Evolutionary conservation across 2,797 vertebrate species (phyloP).

Genomic region (Hypotaenidia okinawae): DNA sequence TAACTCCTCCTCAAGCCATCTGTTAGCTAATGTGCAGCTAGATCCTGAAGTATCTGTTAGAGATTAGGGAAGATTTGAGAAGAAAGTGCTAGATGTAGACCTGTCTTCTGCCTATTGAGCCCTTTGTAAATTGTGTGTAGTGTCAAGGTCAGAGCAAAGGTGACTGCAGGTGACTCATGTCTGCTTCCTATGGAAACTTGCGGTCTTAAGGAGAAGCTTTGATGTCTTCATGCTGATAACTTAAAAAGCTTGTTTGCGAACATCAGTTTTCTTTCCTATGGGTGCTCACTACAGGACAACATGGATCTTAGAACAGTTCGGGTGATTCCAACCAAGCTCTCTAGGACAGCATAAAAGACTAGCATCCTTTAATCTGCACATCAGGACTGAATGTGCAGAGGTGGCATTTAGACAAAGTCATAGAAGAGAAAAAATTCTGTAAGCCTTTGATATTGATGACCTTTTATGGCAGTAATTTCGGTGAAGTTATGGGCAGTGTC

Average conservation of each 20-base stretch:
- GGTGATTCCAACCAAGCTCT: neutral
- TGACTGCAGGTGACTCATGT: neutral
- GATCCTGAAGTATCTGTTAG: neutral
- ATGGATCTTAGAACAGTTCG: neutral
- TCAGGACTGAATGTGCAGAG: neutral
- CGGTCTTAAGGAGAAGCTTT: neutral
- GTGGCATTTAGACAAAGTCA: neutral
- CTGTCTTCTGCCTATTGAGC: neutral
- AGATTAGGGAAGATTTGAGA: neutral
- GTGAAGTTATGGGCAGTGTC: neutral
- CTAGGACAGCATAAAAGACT: neutral
- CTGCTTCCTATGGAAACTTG: neutral
- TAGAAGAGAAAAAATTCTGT: neutral
- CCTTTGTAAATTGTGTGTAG: neutral
- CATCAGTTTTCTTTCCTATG: neutral
- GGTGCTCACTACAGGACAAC: neutral
- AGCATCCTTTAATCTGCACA: neutral
- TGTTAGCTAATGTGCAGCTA: neutral
- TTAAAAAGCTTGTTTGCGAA: neutral
- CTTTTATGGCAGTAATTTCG: neutral
- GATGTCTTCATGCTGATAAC: neutral
- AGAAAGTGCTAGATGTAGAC: neutral
- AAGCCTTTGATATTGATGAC: neutral
- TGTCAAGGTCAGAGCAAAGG: neutral
- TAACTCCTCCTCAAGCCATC: neutral